These are phyloP conservation scores for Zootoca vivipara DNA, from an alignment of 2,113 vertebrate species.

Conservation along the genomic window DNA sequence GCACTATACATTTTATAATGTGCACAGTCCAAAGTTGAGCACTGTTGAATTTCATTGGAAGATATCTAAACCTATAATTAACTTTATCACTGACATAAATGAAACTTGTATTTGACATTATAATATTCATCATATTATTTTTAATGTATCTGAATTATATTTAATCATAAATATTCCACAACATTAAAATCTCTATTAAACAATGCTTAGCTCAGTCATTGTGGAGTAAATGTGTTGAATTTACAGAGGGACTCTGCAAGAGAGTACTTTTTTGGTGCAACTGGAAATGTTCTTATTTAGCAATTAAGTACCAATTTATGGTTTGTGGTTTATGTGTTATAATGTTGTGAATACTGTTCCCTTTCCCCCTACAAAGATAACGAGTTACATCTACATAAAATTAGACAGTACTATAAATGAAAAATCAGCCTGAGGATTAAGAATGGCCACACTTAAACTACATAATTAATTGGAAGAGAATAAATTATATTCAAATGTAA, in stretches of 20 bases:
- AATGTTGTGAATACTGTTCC: not conserved
- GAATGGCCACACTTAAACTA: not conserved
- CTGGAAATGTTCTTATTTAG: not conserved
- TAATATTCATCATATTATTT: not conserved
- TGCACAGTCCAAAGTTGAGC: not conserved
- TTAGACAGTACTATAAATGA: not conserved
- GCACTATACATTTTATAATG: not conserved
- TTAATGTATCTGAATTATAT: not conserved
- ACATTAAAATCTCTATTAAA: not conserved
- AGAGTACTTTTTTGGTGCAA: not conserved
- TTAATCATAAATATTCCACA: not conserved
- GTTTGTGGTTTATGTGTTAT: not conserved
- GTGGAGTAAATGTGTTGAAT: not conserved
- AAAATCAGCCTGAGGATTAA: not conserved
- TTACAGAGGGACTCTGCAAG: not conserved
- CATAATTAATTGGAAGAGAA: not conserved
- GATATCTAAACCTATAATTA: not conserved
- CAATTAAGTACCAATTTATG: not conserved
- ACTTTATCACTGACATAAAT: not conserved
- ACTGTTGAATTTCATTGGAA: not conserved
- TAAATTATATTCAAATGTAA: no score
- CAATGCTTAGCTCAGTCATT: not conserved
- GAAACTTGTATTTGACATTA: not conserved
- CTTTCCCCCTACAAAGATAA: no score
- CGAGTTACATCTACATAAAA: not conserved